Conservation (phyloP, 2,888 invertebrate genomes). For the Ditylenchus weischeri region DNA sequence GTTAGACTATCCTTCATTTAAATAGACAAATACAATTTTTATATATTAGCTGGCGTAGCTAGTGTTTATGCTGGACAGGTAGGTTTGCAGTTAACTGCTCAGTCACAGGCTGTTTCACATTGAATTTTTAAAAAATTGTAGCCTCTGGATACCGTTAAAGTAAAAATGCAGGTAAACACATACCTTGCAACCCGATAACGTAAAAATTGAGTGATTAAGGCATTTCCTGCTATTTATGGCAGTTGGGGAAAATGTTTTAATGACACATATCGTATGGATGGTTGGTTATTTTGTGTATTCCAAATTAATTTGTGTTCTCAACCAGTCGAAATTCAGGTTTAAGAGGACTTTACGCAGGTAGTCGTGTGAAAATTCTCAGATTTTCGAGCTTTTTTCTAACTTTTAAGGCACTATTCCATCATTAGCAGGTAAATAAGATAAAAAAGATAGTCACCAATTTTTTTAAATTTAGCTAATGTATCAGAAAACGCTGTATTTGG, state of each 20-base stretch:
- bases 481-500: conserved; percentile 84
- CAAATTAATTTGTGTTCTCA: too few relatives aligned
- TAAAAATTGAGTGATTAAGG: conserved; percentile 63
- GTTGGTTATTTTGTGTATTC: too few relatives aligned
- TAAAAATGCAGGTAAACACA: conserved; percentile 68
- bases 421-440: conserved; percentile 62
- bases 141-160: conserved; percentile 92
- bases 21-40: background rate
- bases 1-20: conserved; percentile 28
- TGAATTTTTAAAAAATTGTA: background rate
- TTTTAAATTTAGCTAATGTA: conserved; percentile 74
- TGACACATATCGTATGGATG: conserved; percentile 80
- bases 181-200: background rate
- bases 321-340: conserved; percentile 63
- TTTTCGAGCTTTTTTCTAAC: background rate
- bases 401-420: conserved; percentile 87
- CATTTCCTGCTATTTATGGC: conserved; percentile 83
- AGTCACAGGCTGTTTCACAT: background rate
- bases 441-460: too few relatives aligned
- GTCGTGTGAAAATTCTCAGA: background rate
- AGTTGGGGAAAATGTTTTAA: conserved; percentile 82
- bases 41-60: conserved; percentile 76
- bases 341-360: conserved; percentile 63
- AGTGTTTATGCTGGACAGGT: conserved; percentile 88
- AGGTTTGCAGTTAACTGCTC: background rate